Base-by-base conservation (phyloP, 2,888 invertebrate species). In the Drosophila fungiperda region DNA sequence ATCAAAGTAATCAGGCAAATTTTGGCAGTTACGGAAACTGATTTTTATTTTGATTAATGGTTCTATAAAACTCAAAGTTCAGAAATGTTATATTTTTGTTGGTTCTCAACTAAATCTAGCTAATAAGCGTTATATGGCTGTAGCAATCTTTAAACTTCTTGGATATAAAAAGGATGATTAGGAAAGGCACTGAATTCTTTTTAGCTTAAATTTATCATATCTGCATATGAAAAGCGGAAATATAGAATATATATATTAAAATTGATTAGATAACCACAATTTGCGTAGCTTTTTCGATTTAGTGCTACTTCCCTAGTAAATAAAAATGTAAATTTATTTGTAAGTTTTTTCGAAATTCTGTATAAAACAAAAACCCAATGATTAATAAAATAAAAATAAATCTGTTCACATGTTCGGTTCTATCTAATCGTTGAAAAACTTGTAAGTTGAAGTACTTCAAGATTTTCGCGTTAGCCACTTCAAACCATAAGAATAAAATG, bases 341-440 rank as follows among this genome's bases (percentile, higher is more conserved):
- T 26, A 60, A 38, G 9, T 23, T 23, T 33, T 29, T 20, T 26
- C 1, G 7, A 11, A n/a, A 20, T 42, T 26, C 32, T 40, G 7
- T 29, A 32, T 5, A 36, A 60, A 36, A 11, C 17, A 35, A 50
- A 9, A 36, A 11, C 11, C 0, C 11, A 32, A 9, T 26, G 45
- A 48, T 69, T 76, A n/a, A 7, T 12, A n/a, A 17, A 32, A 50
- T 12, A 11, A 23, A 59, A 66, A 53, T 26, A 38, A 67, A 59
- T 52, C 50, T 59, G 62, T 55, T 12, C 80, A 80, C 84, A 73
- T 82, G 69, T 63, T 61, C 53, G 29, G 40, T 58, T 71, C 78
- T 82, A 83, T 83, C 87, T 83, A 78, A 83, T 83, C 83, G 58
- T 54, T 49, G 20, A 23, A 36, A 36, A 55, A 45, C 48, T 63